Percentiles rank a stretch among this genome's conserved stretches.
Conservation (phyloP, 2,888 invertebrate genomes). For the Thera britannica region DNA sequence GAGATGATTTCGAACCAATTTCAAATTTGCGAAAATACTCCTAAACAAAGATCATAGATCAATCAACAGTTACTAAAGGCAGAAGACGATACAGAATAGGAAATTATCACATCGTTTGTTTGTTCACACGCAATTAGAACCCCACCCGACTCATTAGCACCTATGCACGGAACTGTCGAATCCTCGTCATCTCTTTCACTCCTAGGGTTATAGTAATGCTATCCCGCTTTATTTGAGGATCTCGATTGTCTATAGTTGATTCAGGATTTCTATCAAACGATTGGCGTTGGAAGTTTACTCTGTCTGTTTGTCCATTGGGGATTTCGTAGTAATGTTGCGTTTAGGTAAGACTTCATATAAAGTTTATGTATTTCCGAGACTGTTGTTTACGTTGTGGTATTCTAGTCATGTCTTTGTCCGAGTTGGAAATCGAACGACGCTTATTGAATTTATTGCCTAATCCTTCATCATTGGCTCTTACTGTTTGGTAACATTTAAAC, state of each 20-base stretch:
- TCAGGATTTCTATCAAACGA: slow-evolving; percentile 70
- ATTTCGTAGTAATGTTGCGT: slow-evolving; percentile 46
- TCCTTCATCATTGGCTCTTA: neutral
- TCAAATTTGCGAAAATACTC: slow-evolving; percentile 8
- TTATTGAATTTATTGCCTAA: neutral
- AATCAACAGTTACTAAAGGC: slow-evolving; percentile 25
- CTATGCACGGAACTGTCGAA: slow-evolving; percentile 49
- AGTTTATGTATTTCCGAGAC: slow-evolving; percentile 17
- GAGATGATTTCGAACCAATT: neutral
- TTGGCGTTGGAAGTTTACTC: slow-evolving; percentile 69
- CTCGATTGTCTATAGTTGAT: slow-evolving; percentile 67
- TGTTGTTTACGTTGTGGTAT: slow-evolving; percentile 25
- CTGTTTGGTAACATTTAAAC: neutral
- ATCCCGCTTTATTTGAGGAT: slow-evolving; percentile 64
- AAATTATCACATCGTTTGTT: slow-evolving; percentile 76
- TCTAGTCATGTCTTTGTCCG: slow-evolving; percentile 18
- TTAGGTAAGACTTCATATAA: slow-evolving; percentile 36
- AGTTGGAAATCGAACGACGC: neutral
- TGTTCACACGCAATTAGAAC: slow-evolving; percentile 81
- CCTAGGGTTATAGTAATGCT: slow-evolving; percentile 43
- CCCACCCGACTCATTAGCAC: slow-evolving; percentile 79
- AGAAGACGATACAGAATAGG: slow-evolving; percentile 59
- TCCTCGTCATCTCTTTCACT: slow-evolving; percentile 52
- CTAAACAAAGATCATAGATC: slow-evolving; percentile 28
- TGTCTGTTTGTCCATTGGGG: slow-evolving; percentile 56